Evolutionary conservation across 2,113 vertebrate species (phyloP).

Genomic region (Chionomys nivalis): DNA sequence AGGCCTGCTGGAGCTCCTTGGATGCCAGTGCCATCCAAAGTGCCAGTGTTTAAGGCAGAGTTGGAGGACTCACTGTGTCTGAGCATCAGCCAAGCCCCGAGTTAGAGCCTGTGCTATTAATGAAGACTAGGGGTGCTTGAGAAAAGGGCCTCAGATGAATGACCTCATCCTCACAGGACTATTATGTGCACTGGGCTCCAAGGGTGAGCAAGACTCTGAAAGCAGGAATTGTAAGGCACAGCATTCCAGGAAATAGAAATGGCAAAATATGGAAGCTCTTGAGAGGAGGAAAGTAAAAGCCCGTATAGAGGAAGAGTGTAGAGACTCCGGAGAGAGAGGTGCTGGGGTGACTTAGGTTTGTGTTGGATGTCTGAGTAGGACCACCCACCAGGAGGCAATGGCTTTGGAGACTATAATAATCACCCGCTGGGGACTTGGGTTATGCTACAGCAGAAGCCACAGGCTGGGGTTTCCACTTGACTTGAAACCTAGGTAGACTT

Average conservation of each 20-base stretch:
- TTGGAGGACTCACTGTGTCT: not conserved
- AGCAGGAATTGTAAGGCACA: not conserved
- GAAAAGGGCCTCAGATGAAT: not conserved
- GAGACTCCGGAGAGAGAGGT: not conserved
- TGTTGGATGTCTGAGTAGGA: not conserved
- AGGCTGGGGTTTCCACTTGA: not conserved
- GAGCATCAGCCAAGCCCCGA: not conserved
- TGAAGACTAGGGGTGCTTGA: not conserved
- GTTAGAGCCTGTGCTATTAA: not conserved
- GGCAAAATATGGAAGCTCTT: not conserved
- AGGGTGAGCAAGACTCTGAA: not conserved
- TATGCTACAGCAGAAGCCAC: not conserved
- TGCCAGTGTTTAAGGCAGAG: not conserved
- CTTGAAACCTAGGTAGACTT: not conserved
- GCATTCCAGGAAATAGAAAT: not conserved
- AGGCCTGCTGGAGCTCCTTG: too few relatives aligned
- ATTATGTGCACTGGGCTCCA: not conserved
- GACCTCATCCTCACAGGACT: not conserved
- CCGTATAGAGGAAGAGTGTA: accelerated
- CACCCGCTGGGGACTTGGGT: not conserved
- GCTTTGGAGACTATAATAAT: not conserved
- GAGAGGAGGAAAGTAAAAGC: not conserved
- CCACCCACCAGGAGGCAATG: not conserved
- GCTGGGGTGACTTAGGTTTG: not conserved
- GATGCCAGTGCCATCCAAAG: too few relatives aligned